A percentile compares a stretch with the other conserved stretches of the same genome.
phyloP scores from a whole-genome alignment of 2,113 vertebrate genomes.

The Plestiodon gilberti region DNA sequence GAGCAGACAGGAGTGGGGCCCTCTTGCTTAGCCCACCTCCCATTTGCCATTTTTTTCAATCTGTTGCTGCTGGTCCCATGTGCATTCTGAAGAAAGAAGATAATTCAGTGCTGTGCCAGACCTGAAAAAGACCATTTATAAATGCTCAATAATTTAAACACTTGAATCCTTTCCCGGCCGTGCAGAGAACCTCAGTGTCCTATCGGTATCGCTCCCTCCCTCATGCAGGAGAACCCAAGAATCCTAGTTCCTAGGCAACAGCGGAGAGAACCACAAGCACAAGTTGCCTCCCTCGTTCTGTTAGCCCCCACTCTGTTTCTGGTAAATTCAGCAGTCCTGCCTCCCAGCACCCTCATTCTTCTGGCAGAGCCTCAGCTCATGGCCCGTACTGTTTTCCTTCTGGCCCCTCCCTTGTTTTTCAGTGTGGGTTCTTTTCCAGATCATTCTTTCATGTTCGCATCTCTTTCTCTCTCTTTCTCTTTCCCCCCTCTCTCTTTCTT shows the following conservation, averaged over 20 bases:
- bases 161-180: background rate
- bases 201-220: background rate
- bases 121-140: background rate
- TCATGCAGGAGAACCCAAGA: background rate
- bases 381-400: background rate
- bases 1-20: too few relatives aligned
- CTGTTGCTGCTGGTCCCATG: too few relatives aligned
- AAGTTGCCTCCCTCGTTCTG: too few relatives aligned
- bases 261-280: background rate
- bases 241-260: background rate
- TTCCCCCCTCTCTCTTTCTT: background rate
- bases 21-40: background rate
- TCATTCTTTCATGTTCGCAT: conserved; percentile 24
- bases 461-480: background rate
- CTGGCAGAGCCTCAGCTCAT: background rate
- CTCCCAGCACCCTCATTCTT: background rate
- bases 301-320: too few relatives aligned
- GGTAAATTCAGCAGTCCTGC: too few relatives aligned
- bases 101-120: background rate
- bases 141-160: background rate
- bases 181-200: background rate
- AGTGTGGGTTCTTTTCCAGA: background rate
- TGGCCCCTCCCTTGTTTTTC: background rate
- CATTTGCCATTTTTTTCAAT: background rate
- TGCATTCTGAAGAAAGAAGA: too few relatives aligned